A percentile compares a stretch with the other conserved stretches of the same genome.
Conservation (phyloP, 2,797 vertebrate genomes). For the Urocyon cinereoargenteus region DNA sequence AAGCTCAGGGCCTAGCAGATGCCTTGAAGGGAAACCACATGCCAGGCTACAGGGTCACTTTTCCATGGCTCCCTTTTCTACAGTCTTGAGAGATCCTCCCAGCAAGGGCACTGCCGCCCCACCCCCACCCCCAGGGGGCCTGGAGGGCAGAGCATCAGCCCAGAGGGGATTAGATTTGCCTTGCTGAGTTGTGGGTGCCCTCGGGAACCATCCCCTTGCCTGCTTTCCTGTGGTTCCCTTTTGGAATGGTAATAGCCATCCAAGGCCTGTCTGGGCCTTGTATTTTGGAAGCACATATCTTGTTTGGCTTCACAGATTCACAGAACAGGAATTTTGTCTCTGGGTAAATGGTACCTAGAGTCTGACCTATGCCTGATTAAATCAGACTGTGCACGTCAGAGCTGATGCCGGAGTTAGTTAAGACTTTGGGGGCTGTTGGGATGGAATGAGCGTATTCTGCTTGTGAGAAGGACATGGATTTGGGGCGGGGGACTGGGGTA, state of each 20-base stretch:
- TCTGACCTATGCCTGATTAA: rapidly evolving
- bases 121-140: too few relatives aligned
- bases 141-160: neutral
- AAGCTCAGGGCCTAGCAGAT: rapidly evolving
- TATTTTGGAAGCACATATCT: neutral
- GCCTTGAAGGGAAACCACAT: neutral
- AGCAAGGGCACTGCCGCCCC: rapidly evolving
- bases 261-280: neutral
- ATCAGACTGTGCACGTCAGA: neutral
- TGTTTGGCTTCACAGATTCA: neutral
- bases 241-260: neutral
- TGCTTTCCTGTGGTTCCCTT: neutral
- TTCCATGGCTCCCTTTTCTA: neutral
- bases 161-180: neutral
- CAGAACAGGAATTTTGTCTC: neutral
- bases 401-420: neutral
- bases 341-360: neutral
- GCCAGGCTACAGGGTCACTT: neutral
- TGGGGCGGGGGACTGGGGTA: neutral
- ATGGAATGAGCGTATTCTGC: neutral
- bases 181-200: too few relatives aligned
- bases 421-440: neutral
- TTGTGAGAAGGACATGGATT: neutral
- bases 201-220: neutral
- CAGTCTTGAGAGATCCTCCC: neutral